phyloP scores from a whole-genome alignment of 2,888 invertebrate genomes.

The Anagyrus pseudococci region DNA sequence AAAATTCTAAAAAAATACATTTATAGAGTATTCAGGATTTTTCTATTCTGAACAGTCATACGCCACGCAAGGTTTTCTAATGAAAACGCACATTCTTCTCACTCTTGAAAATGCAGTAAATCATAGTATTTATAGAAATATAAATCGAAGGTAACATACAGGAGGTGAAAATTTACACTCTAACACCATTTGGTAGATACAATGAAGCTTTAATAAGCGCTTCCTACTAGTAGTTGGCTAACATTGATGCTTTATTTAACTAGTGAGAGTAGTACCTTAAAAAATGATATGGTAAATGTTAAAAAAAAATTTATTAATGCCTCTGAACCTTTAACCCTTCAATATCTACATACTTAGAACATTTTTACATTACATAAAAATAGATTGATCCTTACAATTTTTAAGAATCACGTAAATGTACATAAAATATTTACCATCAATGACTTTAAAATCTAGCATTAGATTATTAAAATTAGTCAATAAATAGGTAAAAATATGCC shows the following conservation, averaged over 20 bases:
- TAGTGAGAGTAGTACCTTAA: constrained; percentile 13
- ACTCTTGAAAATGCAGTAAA: constrained; percentile 8
- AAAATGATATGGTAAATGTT: constrained; percentile 1
- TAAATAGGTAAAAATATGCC: background rate
- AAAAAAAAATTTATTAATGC: constrained; percentile 2
- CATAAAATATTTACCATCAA: background rate
- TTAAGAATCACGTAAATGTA: no score
- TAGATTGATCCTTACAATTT: no score
- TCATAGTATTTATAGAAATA: constrained; percentile 36
- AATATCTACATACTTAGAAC: background rate
- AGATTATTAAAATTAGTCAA: background rate
- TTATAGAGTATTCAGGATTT: no score
- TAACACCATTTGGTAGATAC: constrained; percentile 21
- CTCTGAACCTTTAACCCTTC: constrained; percentile 8
- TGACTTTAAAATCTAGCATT: no score
- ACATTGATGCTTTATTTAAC: constrained; percentile 10
- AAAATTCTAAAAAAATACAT: constrained; percentile 19
- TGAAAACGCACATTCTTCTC: constrained; percentile 13
- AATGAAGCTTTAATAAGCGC: constrained; percentile 14
- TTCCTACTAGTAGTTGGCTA: background rate
- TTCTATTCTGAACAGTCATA: no score
- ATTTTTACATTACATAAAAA: background rate
- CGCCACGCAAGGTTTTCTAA: no score
- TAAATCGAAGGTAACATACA: constrained; percentile 48
- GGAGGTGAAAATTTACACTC: constrained; percentile 22